Base-by-base conservation (phyloP, 2,113 vertebrate genomes). In the Cariama cristata region DNA sequence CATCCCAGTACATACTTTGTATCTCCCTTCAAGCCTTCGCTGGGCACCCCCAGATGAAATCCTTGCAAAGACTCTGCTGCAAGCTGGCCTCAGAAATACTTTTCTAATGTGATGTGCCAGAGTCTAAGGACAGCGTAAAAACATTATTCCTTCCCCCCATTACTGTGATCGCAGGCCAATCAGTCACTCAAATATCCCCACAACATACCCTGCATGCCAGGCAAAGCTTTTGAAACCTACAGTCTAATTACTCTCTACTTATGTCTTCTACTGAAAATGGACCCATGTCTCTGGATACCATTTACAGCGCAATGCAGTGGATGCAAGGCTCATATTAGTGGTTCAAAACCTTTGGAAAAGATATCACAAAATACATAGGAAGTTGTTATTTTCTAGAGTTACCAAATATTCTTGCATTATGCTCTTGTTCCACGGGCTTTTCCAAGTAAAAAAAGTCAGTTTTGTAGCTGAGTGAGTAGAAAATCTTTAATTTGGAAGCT, bases 361-460 rank as follows among this genome's bases (percentile, higher is more conserved):
- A 42, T 49, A 77, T 92, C 33, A 53, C 84, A 89, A 94, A 86
- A 94, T 77, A 72, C 66, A 68, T 44, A 96, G 80, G 95, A 96
- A 91, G 89, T 94, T 94, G 83, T 94, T 95, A 95, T 96, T 96
- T 95, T 94, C 88, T 96, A 50, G 82, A 77, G 60, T 91, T 86
- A 93, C 79, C 95, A 69, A 83, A 91, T 88, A 77, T 77, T 94
- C 68, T 81, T 95, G 38, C 7, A 6, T 92, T 90, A 88, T 74
- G 50, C 30, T 95, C 28, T 92, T 94, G 52, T 96, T 96, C 89
- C 94, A 20, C 63, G 30, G 52, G 59, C 32, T 55, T 84, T 45
- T 96, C 93, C 93, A 91, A 97, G 49, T 38, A 13, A 50, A 75
- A 75, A 9, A 63, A 55, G 12, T 40, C 16, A 22, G 11, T 60